Evolutionary conservation across 2,113 vertebrate species (phyloP).

Genomic region (Sinocyclocheilus anophthalmus): DNA sequence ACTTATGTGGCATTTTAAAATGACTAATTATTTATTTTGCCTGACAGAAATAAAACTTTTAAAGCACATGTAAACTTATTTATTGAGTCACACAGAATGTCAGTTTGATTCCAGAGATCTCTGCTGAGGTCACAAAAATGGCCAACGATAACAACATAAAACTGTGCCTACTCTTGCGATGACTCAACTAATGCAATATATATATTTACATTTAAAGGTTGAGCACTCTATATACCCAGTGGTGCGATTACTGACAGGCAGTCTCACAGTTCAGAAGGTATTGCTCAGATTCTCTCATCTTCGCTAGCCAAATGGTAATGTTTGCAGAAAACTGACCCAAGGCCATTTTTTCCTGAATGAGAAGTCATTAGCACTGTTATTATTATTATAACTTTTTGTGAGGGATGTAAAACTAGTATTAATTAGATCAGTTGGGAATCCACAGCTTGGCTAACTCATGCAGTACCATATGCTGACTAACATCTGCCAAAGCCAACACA

Average conservation of each 20-base stretch:
- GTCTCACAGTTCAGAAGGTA: neutral
- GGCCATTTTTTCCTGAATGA: slow-evolving; percentile 57
- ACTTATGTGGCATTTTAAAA: neutral
- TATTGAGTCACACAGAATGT: slow-evolving; percentile 70
- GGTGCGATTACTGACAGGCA: slow-evolving; percentile 8
- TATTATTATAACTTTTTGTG: slow-evolving; percentile 54
- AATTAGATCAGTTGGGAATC: slow-evolving; percentile 71
- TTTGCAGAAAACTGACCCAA: slow-evolving; percentile 54
- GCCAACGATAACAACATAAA: slow-evolving; percentile 18
- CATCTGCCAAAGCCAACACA: slow-evolving; percentile 68
- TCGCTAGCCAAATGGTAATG: slow-evolving; percentile 44
- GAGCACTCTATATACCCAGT: slow-evolving; percentile 46
- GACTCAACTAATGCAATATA: neutral
- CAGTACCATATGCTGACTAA: slow-evolving; percentile 63
- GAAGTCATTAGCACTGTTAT: slow-evolving; percentile 61
- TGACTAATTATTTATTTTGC: slow-evolving; percentile 59
- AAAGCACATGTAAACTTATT: slow-evolving; percentile 58
- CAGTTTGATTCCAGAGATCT: slow-evolving; percentile 43
- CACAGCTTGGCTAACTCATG: slow-evolving; percentile 64
- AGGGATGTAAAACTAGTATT: slow-evolving; percentile 67
- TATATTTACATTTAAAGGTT: slow-evolving; percentile 26
- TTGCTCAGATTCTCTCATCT: slow-evolving; percentile 16
- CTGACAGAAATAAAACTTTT: slow-evolving; percentile 58
- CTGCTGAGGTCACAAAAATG: neutral
- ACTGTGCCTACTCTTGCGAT: neutral